Base-by-base conservation (phyloP, 2,888 invertebrate genomes). In the Cheilosia vernalis region DNA sequence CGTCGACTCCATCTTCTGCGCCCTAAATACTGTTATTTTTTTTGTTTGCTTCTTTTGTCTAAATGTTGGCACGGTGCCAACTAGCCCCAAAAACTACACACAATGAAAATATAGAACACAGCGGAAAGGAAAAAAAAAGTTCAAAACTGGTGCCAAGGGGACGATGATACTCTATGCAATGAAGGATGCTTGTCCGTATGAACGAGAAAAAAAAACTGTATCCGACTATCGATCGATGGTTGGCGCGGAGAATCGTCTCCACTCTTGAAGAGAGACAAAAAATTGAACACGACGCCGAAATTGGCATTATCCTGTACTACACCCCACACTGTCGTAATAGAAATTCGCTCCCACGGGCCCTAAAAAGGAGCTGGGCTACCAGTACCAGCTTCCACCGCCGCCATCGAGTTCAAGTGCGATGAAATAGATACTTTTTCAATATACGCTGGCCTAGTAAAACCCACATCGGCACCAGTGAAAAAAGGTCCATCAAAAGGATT, bases 91-190 rank as follows among this genome's bases (percentile, higher is more conserved):
- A 78, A 84, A 47, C 51, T 24, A 37, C 30, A 60, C 37, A 77
- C 70, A 77, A 82, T 49, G 51, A 37, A 33, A 53, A 64, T 40
- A 63, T 60, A 76, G 60, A 64, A 21, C 72, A 66, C 30, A 55
- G 60, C 61, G 44, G 53, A 47, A 49, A 10, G 24, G 51, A 37
- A 60, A 66, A 60, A 17, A 19, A 69, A n/a, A 15, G 27, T 24
- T 55, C 63, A 24, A 60, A 84, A 76, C 84, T 84, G 84, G 80
- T 84, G 84, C 84, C 84, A 84, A 74, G 79, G 84, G 84, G 58
- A 76, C 80, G 51, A 70, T 66, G 80, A 60, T 80, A 67, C 60
- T 74, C 60, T 58, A 51, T 70, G 78, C 78, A 61, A 83, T 79
- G 79, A 84, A 79, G 79, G 73, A 84, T 74, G 79, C 63, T 79